Base-by-base conservation (phyloP, 2,113 vertebrate genomes). In the Dendropsophus ebraccatus region DNA sequence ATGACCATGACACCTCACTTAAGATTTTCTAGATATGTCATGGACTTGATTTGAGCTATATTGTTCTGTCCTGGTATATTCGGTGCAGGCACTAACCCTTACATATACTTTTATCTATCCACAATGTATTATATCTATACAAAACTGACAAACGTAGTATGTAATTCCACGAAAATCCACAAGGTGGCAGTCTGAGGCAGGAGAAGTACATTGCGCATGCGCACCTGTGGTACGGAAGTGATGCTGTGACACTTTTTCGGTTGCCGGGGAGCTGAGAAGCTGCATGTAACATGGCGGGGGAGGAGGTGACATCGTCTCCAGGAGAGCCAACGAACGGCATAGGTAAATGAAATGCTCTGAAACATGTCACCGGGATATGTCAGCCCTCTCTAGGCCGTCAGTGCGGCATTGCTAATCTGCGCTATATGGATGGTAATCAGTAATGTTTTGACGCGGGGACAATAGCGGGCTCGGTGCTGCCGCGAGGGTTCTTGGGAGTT, bases 221-320 rank as follows among this genome's bases (percentile, higher is more conserved):
- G 56, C 81, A 35, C 4, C 37, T 23, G 28, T 21, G 47, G 49
- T 30, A 17, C 54, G 72, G 72, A 84, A 49, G 73, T 76, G 72
- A 62, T 11, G 72, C 21, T 11, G 32, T 70, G 67, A 19, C 5
- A 23, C 30, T 45, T 19, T 41, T 10, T 47, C n/a, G 52, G 83
- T 84, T 84, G 83, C 72, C 83, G 52, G 54, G 83, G 83, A 65
- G 83, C 72, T 65, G 37, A 76, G 72, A 84, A 84, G 83, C 83
- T 60, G 37, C 41, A 56, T 58, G n/a, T 23, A 65, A 25, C 73
- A 84, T 84, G 83, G 70, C 83, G 9, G 80, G 62, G 41, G 72
- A 65, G 56, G 72, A 76, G 72, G 28, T 76, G 56, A 58, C 37
- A 8, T 14, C 35, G 7, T 17, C 50, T 58, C 14, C 54, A 2